Evolutionary conservation across 2,113 vertebrate species (phyloP), one percentile per base, ranked within the genome.

Genomic region (Myotis lucifugus): DNA sequence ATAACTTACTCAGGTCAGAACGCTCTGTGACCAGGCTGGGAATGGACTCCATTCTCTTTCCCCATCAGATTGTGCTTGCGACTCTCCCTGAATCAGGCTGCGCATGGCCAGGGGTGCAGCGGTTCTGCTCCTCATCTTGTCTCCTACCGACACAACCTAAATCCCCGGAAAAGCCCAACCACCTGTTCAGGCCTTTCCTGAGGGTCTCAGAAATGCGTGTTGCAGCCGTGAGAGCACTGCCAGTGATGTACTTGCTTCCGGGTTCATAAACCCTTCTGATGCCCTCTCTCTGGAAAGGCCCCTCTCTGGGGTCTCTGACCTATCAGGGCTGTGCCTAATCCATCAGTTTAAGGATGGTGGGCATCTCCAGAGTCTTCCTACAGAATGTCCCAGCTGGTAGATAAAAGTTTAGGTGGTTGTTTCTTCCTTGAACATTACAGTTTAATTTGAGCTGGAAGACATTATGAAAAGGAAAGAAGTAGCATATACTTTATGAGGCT

Each of bases 371-470:
- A 6, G 9, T 64, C 90, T 82, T 61, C 23, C 50, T 79, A 37
- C 64, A 70, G 32, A 81, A 64, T 9, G 25, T 64, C 88, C 11
- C 56, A n/a, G 11, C 74, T 54, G 29, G 83, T 54, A 23, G 34
- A 17, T 19, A 61, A n/a, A 95, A 25, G 29, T 69, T 61, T 34
- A 89, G 70, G 85, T 64, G 93, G 85, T 42, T 21, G 18, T 14
- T 91, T 84, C 56, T 78, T 93, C 74, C 61, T 90, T 67, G 85
- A 88, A 74, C 8, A 67, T 73, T 91, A 85, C 46, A 91, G 70
- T 40, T 94, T 61, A 29, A 78, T 90, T 46, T 86, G 59, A 90
- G 15, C 90, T 84, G 34, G 34, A 90, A 87, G 81, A 82, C 34
- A 69, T 19, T 42, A 34, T 42, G 54, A 50, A 82, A 90, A 67